Evolutionary conservation across 2,888 invertebrate species (phyloP).

Genomic region (Luffia ferchaultella): DNA sequence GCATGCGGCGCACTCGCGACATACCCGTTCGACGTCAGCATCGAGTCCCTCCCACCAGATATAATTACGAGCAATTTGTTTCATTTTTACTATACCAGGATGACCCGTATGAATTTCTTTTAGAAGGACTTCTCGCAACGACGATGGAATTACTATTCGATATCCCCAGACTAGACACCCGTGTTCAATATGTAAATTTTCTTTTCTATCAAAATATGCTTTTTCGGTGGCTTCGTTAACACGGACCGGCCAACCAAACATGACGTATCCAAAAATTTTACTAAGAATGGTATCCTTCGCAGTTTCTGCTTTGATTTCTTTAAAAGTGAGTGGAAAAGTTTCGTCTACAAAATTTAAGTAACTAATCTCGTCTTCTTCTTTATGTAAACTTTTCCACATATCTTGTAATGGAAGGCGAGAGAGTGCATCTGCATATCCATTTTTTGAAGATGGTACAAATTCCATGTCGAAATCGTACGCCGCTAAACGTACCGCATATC

Average conservation of each 20-base stretch:
- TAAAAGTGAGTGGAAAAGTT: not conserved
- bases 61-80: not conserved
- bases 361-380: not conserved
- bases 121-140: not conserved
- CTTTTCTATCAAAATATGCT: constrained; percentile 9
- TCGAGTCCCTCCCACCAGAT: not conserved
- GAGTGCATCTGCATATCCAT: no score
- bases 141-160: no score
- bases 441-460: constrained; percentile 1
- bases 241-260: no score
- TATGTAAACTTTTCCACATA: no score
- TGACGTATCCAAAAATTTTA: not conserved
- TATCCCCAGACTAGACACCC: not conserved
- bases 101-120: not conserved
- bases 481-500: constrained; percentile 2
- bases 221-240: no score
- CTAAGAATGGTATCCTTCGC: no score
- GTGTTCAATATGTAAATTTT: constrained; percentile 3
- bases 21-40: not conserved
- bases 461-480: constrained; percentile 4
- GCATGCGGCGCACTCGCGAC: constrained; percentile 9
- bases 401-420: no score
- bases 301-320: not conserved
- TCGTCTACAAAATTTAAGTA: constrained; percentile 2
- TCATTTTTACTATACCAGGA: not conserved